Base-by-base conservation (phyloP, 2,113 vertebrate species). In the Sturnus vulgaris region DNA sequence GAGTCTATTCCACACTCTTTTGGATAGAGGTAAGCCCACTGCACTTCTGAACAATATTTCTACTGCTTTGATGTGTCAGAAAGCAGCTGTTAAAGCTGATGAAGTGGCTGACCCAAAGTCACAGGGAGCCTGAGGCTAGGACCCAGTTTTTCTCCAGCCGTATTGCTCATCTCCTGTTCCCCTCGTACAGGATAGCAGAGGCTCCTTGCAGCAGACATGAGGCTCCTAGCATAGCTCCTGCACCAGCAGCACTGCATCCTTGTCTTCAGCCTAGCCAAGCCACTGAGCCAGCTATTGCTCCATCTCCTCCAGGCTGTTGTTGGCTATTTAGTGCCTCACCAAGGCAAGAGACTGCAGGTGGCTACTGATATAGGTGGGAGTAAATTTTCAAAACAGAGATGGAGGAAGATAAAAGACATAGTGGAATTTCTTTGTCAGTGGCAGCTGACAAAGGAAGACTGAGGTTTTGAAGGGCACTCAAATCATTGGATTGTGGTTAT, bases 81-180 rank as follows among this genome's bases (percentile, higher is more conserved):
- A 79, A 53, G 2, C 0, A 1, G 8, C 25, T 52, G 27, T 56
- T 60, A 24, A n/a, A 25, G 40, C 13, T 69, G 53, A 17, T 33
- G 27, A 82, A 70, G 49, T 18, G 27, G 14, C 16, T 95, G 59
- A 65, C 60, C 68, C 37, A 21, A 84, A 73, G 60, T 44, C 44
- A 73, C 18, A 18, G 61, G 1, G 2, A 78, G 23, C 35, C 35
- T 59, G 31, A 46, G 44, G 19, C 10, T 50, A 25, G 22, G 15
- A 44, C 7, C 7, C 0, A 1, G 23, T 4, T 63, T 84, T 13
- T 47, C 64, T 37, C n/a, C 33, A 49, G 12, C 30, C 0, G 0
- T 23, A 2, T 12, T 72, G 5, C 17, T 30, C 16, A 42, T 53
- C n/a, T 35, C 8, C 61, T 46, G 8, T 31, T 90, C 42, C 31